A percentile compares a stretch with the other conserved stretches of the same genome.
Evolutionary conservation across 2,888 invertebrate species (phyloP).

Genomic region (Phania funesta): DNA sequence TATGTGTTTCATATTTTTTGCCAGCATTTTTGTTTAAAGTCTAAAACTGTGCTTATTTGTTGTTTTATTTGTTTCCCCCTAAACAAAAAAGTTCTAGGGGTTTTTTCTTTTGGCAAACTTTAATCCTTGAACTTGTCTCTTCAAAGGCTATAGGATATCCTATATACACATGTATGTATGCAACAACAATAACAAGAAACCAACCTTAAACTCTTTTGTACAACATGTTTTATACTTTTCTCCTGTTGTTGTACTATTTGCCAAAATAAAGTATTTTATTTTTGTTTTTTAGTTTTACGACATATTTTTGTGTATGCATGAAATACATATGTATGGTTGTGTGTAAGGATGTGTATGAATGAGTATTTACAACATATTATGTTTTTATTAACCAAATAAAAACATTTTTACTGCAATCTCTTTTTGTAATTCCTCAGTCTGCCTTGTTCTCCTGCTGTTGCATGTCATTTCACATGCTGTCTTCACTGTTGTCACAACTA

Average conservation of each 20-base stretch:
- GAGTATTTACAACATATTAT: slow-evolving; percentile 65
- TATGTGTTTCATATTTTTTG: not conserved
- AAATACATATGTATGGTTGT: not conserved
- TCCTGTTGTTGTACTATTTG: slow-evolving; percentile 36
- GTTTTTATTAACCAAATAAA: slow-evolving; percentile 68
- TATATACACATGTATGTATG: not conserved
- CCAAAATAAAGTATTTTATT: slow-evolving; percentile 39
- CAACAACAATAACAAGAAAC: slow-evolving; percentile 41
- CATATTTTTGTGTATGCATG: not conserved
- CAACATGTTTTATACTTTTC: slow-evolving; percentile 18
- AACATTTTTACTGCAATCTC: slow-evolving; percentile 65
- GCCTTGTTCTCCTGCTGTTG: slow-evolving; percentile 10
- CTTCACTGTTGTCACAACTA: slow-evolving; percentile 52
- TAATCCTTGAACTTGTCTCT: slow-evolving; percentile 75
- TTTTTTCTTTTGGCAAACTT: slow-evolving; percentile 67
- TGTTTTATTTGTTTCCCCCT: not conserved
- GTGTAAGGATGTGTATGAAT: slow-evolving; percentile 41
- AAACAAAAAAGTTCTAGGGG: not conserved
- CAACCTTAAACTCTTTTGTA: slow-evolving; percentile 57
- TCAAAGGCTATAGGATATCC: slow-evolving; percentile 50
- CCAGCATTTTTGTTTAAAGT: slow-evolving; percentile 18
- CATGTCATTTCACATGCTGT: slow-evolving; percentile 45
- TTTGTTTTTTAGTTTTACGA: slow-evolving; percentile 38
- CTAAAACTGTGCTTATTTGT: slow-evolving; percentile 18
- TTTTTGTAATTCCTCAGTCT: slow-evolving; percentile 9